phyloP scores from a whole-genome alignment of 64 coral and sea anemone genomes.

The Anthopleura sola region DNA sequence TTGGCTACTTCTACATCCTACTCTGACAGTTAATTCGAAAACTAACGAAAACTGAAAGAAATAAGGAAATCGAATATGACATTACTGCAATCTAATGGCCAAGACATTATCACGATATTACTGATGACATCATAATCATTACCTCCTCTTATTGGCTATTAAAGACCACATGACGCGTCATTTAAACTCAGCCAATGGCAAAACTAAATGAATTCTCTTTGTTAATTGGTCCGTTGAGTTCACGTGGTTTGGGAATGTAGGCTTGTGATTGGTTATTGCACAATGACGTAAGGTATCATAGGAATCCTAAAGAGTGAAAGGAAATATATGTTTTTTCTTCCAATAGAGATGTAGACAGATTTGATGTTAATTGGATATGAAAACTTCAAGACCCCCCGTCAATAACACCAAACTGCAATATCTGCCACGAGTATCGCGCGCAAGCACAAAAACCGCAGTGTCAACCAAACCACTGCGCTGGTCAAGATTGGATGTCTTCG shows the following conservation, averaged over 20 bases:
- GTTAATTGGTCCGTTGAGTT: background rate
- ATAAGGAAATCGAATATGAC: too few relatives aligned
- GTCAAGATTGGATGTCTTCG: background rate
- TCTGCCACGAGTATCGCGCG: background rate
- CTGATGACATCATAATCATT: background rate
- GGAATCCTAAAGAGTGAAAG: background rate
- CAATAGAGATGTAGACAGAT: background rate
- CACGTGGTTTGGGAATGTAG: background rate
- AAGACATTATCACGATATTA: background rate
- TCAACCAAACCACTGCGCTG: background rate
- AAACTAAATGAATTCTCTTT: background rate
- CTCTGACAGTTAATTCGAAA: too few relatives aligned
- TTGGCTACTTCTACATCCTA: too few relatives aligned
- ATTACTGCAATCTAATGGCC: too few relatives aligned
- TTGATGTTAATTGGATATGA: background rate
- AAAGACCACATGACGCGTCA: background rate
- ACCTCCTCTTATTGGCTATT: background rate
- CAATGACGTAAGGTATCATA: background rate
- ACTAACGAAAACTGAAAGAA: too few relatives aligned
- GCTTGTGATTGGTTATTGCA: background rate
- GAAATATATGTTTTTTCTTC: background rate
- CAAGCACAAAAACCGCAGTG: background rate
- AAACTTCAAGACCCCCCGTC: background rate
- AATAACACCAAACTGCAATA: background rate
- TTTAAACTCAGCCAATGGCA: background rate